A percentile compares a stretch with the other conserved stretches of the same genome.
phyloP scores from a whole-genome alignment of 2,797 vertebrate genomes.

The Lateolabrax maculatus region DNA sequence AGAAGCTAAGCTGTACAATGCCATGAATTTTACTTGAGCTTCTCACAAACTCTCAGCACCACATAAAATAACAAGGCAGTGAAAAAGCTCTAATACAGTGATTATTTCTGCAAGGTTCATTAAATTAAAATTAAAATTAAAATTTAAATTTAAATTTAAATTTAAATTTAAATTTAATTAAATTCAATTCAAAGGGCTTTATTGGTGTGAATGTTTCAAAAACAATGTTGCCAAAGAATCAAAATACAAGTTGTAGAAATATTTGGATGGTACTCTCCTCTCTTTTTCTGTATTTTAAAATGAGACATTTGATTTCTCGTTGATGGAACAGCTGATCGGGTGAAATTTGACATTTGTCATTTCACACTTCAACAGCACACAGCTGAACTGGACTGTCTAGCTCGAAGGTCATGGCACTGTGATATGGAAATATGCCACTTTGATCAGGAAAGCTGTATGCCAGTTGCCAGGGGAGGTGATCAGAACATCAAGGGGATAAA shows the following conservation, averaged over 20 bases:
- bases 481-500: slow-evolving; percentile 10
- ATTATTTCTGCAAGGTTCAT: slow-evolving; percentile 25
- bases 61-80: slow-evolving; percentile 20
- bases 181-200: too few relatives aligned
- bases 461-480: slow-evolving; percentile 9
- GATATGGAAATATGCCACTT: slow-evolving; percentile 7
- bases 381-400: neutral
- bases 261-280: too few relatives aligned
- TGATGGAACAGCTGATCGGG: neutral
- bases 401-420: slow-evolving; percentile 14
- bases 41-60: slow-evolving; percentile 37
- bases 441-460: slow-evolving; percentile 21
- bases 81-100: slow-evolving; percentile 5
- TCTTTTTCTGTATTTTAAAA: slow-evolving; percentile 13
- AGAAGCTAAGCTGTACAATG: slow-evolving; percentile 35
- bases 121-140: too few relatives aligned
- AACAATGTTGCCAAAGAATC: too few relatives aligned
- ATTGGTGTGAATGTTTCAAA: too few relatives aligned
- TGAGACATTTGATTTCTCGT: neutral
- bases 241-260: too few relatives aligned
- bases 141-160: too few relatives aligned
- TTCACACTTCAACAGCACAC: slow-evolving; percentile 10
- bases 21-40: slow-evolving; percentile 32
- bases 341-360: slow-evolving; percentile 22
- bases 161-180: too few relatives aligned